A percentile compares a stretch with the other conserved stretches of the same genome.
These are phyloP conservation scores for Pherbina coryleti DNA, from an alignment of 2,888 invertebrate genomes.

Conservation along the genomic window DNA sequence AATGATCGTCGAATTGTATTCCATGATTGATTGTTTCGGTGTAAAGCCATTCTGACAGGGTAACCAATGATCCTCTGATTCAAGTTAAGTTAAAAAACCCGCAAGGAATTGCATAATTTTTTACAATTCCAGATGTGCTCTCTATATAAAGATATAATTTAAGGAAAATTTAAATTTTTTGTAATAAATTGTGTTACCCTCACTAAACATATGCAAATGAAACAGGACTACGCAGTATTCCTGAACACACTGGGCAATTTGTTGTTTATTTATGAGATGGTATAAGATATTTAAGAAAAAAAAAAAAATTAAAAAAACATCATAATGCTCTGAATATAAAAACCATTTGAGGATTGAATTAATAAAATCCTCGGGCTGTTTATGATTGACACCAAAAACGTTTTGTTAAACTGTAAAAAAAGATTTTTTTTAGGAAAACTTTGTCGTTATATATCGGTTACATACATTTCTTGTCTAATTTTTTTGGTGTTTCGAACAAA, in stretches of 20 bases:
- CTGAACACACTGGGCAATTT: not conserved
- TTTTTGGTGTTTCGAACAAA: not conserved
- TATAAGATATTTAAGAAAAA: not conserved
- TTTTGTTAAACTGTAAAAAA: not conserved
- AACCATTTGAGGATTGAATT: not conserved
- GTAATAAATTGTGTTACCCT: too few species aligned
- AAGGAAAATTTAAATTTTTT: too few species aligned
- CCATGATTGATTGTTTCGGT: too few species aligned
- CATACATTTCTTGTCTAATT: not conserved
- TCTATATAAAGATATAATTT: too few species aligned
- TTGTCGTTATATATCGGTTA: conserved; percentile 27
- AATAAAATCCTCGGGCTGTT: not conserved
- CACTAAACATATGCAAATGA: not conserved
- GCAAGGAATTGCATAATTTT: too few species aligned
- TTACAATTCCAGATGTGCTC: too few species aligned
- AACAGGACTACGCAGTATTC: not conserved
- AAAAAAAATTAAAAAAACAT: conserved; percentile 1
- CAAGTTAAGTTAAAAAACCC: too few species aligned
- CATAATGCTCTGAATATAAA: not conserved
- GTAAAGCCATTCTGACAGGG: too few species aligned
- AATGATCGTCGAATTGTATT: too few species aligned
- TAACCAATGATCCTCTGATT: too few species aligned
- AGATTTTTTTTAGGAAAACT: not conserved
- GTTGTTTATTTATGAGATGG: not conserved
- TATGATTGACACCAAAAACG: conserved; percentile 21